Percentiles rank a stretch among this genome's conserved stretches.
Evolutionary conservation across 2,888 invertebrate genomes (phyloP).

Genomic region (Drosophila falleni): DNA sequence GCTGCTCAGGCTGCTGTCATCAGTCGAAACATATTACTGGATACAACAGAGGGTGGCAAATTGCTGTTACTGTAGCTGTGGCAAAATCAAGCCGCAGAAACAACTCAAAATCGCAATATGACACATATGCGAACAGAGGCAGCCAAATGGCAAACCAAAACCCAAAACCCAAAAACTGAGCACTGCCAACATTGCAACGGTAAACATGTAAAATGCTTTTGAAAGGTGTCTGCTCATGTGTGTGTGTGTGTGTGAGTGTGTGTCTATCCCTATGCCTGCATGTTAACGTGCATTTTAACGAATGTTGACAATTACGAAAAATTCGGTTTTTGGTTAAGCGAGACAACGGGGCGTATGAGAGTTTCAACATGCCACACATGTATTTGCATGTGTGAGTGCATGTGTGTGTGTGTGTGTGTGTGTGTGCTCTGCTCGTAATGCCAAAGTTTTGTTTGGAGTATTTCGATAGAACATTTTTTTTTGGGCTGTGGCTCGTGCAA

Average conservation of each 20-base stretch:
- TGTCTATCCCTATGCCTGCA: slow-evolving; percentile 31
- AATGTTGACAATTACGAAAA: slow-evolving; percentile 80
- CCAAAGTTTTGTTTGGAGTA: slow-evolving; percentile 44
- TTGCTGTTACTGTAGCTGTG: slow-evolving; percentile 48
- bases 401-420: slow-evolving; percentile 17
- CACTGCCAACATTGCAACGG: slow-evolving; percentile 53
- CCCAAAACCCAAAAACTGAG: slow-evolving; percentile 52
- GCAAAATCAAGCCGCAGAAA: slow-evolving; percentile 69
- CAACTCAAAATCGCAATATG: slow-evolving; percentile 80
- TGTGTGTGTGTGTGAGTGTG: slow-evolving; percentile 3
- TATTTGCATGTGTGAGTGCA: slow-evolving; percentile 15
- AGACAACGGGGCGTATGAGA: slow-evolving; percentile 54
- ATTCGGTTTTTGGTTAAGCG: slow-evolving; percentile 72
- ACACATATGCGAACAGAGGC: slow-evolving; percentile 69
- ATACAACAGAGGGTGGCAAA: slow-evolving; percentile 4
- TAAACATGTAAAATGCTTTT: slow-evolving; percentile 67
- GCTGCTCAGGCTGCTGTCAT: slow-evolving; percentile 22
- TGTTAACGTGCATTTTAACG: slow-evolving; percentile 72
- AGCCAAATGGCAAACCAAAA: slow-evolving; percentile 66
- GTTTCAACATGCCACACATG: not conserved
- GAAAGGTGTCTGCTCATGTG: slow-evolving; percentile 43
- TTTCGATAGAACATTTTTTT: slow-evolving; percentile 57
- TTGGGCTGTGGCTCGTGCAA: slow-evolving; percentile 77
- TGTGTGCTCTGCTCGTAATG: slow-evolving; percentile 28
- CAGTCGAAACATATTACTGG: slow-evolving; percentile 19